These are phyloP conservation scores for Magallana nippona DNA, from an alignment of 2,888 invertebrate species.

Conservation along the genomic window DNA sequence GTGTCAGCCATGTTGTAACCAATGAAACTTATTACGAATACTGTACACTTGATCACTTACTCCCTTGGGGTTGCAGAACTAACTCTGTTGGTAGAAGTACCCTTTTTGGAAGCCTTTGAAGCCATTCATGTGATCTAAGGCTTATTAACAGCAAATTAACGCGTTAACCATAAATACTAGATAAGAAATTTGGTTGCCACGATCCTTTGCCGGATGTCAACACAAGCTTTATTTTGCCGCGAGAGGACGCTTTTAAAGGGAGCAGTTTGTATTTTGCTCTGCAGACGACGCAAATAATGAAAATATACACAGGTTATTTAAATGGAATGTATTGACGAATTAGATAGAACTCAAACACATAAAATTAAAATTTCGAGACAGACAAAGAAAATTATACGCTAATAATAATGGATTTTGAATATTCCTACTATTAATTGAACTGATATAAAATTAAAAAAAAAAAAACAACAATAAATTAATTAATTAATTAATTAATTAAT, in stretches of 20 bases:
- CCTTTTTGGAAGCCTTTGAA: conserved; percentile 71
- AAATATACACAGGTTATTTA: no score
- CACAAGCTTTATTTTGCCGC: conserved; percentile 40
- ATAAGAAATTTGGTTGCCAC: conserved; percentile 58
- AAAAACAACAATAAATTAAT: no score
- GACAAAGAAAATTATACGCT: no score
- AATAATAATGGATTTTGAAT: no score
- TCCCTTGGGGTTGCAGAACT: conserved; percentile 73
- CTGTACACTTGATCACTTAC: conserved; percentile 64
- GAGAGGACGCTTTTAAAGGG: conserved; percentile 44
- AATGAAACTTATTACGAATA: conserved; percentile 59
- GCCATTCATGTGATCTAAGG: conserved; percentile 57
- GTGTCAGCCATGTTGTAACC: conserved; percentile 74
- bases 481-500: no score
- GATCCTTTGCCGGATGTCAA: conserved; percentile 57
- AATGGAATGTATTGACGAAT: no score
- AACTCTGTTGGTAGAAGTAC: conserved; percentile 67
- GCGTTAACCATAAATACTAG: conserved; percentile 27
- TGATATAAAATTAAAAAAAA: no score
- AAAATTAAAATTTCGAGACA: no score
- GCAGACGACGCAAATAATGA: conserved; percentile 36
- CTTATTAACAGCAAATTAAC: conserved; percentile 24
- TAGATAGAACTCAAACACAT: no score
- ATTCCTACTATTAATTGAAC: no score
- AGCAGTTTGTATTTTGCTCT: conserved; percentile 38